Conservation (phyloP, 2,888 invertebrate species). For the Caenorhabditis plicata region DNA sequence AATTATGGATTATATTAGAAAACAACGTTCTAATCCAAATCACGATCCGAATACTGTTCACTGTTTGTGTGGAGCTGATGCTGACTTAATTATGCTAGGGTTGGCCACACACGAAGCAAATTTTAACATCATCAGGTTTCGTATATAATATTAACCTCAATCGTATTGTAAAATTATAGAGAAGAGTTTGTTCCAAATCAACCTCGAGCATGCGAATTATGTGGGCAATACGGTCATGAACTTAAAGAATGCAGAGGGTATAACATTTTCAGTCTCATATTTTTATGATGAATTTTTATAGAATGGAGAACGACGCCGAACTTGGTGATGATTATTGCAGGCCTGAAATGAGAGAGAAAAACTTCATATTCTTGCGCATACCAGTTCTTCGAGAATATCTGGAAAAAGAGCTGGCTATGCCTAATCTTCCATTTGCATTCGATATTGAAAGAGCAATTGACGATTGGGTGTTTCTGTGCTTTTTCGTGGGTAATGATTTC, state of each 20-base stretch:
- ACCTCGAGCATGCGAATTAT: conserved; percentile 91
- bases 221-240: conserved; percentile 74
- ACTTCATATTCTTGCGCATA: conserved; percentile 76
- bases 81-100: conserved; percentile 90
- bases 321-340: conserved; percentile 52
- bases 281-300: conserved; percentile 7
- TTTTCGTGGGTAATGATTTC: conserved; percentile 94
- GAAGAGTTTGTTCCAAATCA: conserved; percentile 98
- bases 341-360: conserved; percentile 57
- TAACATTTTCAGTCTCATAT: background rate
- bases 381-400: conserved; percentile 85
- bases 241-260: conserved; percentile 62
- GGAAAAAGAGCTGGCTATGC: conserved; percentile 84
- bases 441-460: conserved; percentile 92
- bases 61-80: conserved; percentile 93
- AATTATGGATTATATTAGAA: conserved; percentile 95
- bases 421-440: conserved; percentile 86
- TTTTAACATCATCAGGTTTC: conserved; percentile 83
- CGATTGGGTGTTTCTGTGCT: conserved; percentile 98
- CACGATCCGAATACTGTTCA: conserved; percentile 96
- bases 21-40: conserved; percentile 78
- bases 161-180: conserved; percentile 53
- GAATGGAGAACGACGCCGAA: conserved; percentile 45
- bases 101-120: conserved; percentile 97
- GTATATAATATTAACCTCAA: background rate